Conservation (phyloP, 2,113 vertebrate genomes). For the Epinephelus cyanopodus region DNA sequence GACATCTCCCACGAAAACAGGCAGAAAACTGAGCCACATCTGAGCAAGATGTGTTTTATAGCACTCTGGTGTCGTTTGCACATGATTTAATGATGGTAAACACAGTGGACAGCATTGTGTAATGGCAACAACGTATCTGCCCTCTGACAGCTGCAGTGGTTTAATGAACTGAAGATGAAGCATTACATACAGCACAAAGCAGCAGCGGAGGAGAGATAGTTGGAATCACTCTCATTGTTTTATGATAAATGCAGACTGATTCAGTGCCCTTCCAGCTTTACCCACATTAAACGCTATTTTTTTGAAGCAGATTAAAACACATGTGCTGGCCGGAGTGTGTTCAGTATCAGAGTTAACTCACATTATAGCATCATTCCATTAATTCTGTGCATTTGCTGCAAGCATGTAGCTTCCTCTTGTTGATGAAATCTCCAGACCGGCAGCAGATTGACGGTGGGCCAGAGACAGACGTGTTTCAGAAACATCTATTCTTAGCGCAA, state of each 20-base stretch:
- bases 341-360: not conserved
- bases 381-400: not conserved
- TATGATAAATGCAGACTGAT: not conserved
- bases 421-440: not conserved
- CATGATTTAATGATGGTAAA: not conserved
- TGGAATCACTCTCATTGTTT: not conserved
- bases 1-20: too few species aligned
- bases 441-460: not conserved
- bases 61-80: not conserved
- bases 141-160: not conserved
- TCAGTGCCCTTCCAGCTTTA: not conserved
- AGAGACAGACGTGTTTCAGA: not conserved
- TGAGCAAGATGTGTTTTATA: not conserved
- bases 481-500: not conserved
- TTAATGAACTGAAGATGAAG: not conserved
- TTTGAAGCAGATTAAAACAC: not conserved
- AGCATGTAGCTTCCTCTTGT: not conserved
- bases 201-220: not conserved
- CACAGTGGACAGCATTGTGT: not conserved
- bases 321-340: not conserved
- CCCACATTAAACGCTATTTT: not conserved
- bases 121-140: not conserved
- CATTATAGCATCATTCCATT: not conserved
- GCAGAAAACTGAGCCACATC: too few species aligned
- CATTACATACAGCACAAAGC: not conserved